Base-by-base conservation (phyloP, 1,140 invertebrate species). In the Xylocopa sonorina region DNA sequence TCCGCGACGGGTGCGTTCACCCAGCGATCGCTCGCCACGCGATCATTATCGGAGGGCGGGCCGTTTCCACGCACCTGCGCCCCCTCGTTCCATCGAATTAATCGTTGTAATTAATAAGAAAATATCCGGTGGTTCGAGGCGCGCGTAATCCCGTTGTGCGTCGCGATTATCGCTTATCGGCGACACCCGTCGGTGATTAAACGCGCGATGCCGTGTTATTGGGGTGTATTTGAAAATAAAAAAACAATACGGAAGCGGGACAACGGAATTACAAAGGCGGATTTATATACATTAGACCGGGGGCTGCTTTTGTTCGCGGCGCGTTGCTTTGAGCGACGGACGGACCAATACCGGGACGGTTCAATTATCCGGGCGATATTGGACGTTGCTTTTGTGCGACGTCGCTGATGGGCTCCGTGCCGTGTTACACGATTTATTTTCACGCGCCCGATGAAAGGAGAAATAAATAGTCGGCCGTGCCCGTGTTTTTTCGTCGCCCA, bases 71-170 rank as follows among this genome's bases (percentile, higher is more conserved):
- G 14, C n/a, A 46, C 14, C 60, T 62, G 55, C 14, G 57, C 29
- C 14, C 43, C 48, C 34, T 16, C 16, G 60, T 71, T 41, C 34
- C 21, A 3, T 12, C 21, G 60, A n/a, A n/a, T 62, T 77, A 82
- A 80, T 74, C 43, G 71, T 82, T 67, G 57, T 75, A 75, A 80
- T 82, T 81, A 68, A 58, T 53, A 64, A 82, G 79, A 81, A 75
- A 16, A 71, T 69, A 51, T 53, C 27, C 21, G 60, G 21, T 18
- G 16, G 27, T 7, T 46, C 38, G 38, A 29, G 24, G 24, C 55
- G 58, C 63, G 64, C 43, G 27, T 60, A 24, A 18, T 6, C 10
- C 2, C 14, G 10, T 21, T 24, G 53, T 53, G 48, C 41, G 18
- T 58, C 21, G 34, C 7, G 51, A 69, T 69, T 53, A 69, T 38